phyloP scores from a whole-genome alignment of 2,113 vertebrate species.

The Callocephalon fimbriatum region DNA sequence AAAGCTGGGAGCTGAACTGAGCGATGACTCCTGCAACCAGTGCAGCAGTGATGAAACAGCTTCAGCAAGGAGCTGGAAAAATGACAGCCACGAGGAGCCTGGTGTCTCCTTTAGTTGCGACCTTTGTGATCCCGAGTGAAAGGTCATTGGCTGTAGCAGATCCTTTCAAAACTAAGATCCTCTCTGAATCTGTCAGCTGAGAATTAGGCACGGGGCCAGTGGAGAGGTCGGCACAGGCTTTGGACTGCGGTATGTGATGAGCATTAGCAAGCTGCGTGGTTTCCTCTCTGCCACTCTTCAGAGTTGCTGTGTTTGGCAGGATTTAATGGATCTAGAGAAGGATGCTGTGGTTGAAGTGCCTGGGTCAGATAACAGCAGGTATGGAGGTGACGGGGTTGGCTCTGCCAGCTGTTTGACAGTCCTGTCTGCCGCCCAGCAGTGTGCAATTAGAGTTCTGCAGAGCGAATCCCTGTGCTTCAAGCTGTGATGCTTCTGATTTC shows the following conservation, averaged over 20 bases:
- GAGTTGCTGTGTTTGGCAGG: not conserved
- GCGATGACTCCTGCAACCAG: not conserved
- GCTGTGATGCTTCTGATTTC: conserved; percentile 26
- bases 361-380: not conserved
- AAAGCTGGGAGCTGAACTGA: not conserved
- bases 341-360: not conserved
- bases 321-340: not conserved
- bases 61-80: not conserved
- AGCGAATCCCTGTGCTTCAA: not conserved
- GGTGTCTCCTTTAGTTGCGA: accelerated
- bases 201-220: accelerated
- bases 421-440: not conserved
- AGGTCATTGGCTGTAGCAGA: not conserved
- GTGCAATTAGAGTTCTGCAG: not conserved
- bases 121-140: not conserved
- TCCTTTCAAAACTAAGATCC: not conserved
- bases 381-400: not conserved
- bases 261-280: not conserved
- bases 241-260: not conserved
- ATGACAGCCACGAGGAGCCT: not conserved
- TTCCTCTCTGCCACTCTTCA: not conserved
- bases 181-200: not conserved
- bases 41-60: not conserved
- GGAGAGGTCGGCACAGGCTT: not conserved
- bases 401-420: conserved; percentile 30